Conservation (phyloP, 2,888 invertebrate species). For the Laspeyria flexula region DNA sequence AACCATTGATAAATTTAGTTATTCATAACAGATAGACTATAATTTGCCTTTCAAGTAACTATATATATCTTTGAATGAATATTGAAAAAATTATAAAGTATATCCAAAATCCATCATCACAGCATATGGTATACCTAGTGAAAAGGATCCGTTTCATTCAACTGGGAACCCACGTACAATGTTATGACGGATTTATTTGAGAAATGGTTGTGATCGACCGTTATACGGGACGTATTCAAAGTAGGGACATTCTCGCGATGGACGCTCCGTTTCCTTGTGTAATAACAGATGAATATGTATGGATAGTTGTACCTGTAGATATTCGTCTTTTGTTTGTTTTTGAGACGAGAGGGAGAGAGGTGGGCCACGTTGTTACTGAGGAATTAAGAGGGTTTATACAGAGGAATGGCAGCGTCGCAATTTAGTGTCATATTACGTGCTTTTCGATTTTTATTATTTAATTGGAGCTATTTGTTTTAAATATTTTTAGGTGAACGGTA, state of each 20-base stretch:
- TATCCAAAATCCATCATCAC: constrained; percentile 16
- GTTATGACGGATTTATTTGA: constrained; percentile 50
- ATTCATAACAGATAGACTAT: too few species aligned
- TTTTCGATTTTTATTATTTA: too few species aligned
- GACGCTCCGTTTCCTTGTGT: not conserved
- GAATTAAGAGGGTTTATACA: too few species aligned
- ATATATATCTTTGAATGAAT: too few species aligned
- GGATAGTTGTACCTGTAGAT: not conserved
- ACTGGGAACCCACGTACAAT: constrained; percentile 27
- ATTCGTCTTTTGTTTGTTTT: not conserved
- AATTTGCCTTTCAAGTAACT: too few species aligned
- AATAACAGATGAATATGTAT: constrained; percentile 2
- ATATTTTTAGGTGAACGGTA: too few species aligned
- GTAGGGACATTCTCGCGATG: constrained; percentile 16
- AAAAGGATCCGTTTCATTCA: constrained; percentile 38
- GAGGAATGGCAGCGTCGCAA: too few species aligned
- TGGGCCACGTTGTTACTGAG: too few species aligned
- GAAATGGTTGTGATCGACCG: constrained; percentile 41
- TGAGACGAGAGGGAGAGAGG: too few species aligned
- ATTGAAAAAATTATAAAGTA: not conserved
- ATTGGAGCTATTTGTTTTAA: too few species aligned
- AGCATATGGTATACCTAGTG: constrained; percentile 21
- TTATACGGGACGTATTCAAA: constrained; percentile 39
- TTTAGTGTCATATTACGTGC: too few species aligned
- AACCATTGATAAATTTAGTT: too few species aligned